Evolutionary conservation across 2,113 vertebrate genomes (phyloP), one percentile per base, ranked within the genome.

Genomic region (Leptobrachium ailaonicum): DNA sequence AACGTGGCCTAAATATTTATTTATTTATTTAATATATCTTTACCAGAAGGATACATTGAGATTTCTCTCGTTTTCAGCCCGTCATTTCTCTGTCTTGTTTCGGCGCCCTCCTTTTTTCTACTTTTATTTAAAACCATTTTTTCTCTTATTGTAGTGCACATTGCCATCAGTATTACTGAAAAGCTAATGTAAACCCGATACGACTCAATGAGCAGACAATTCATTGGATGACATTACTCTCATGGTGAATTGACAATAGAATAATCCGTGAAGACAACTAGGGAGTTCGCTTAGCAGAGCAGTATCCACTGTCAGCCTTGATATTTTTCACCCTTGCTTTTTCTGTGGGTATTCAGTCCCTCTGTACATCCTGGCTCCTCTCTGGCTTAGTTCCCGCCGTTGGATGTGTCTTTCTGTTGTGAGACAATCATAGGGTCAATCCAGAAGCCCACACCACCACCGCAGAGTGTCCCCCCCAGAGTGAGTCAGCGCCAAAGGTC

Each of bases 361-460:
- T 80, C 79, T 80, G 79, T 80, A n/a, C 79, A 80, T 80, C 72
- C 79, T 80, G 79, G 79, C 79, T 80, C 79, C 79, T 80, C 79
- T 80, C 79, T 80, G 79, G 79, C 79, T n/a, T 80, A 80, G 79
- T 80, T 80, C 79, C 79, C 79, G 79, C 71, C 79, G 79, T 80
- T 80, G 69, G 82, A 82, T 82, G 82, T 83, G 84, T 83, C 77
- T 75, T 80, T 85, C 77, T 83, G 84, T 81, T 82, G 84, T 73
- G 80, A 85, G 84, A 85, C 84, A 78, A 83, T 75, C 64, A 68
- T 70, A 62, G 77, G 84, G 78, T 83, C 80, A 83, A n/a, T 82
- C 84, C 84, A 85, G 84, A 85, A 82, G 84, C 83, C 77, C 83
- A 85, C 78, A 80, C 77, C 40, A 82, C 60, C 45, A 64, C 83